Conservation (phyloP, 2,113 vertebrate species). For the Equus przewalskii region DNA sequence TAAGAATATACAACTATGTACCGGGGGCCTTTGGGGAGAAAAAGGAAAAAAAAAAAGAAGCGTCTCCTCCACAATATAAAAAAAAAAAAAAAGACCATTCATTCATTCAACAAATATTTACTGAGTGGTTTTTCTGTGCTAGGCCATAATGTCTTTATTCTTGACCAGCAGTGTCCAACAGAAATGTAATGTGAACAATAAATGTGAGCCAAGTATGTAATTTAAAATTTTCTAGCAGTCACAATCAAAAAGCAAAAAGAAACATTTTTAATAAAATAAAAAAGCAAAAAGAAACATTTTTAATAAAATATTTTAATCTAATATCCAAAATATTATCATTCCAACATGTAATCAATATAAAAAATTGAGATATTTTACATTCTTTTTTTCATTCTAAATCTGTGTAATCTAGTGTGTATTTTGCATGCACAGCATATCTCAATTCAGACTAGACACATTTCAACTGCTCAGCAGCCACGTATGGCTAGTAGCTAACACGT, state of each 20-base stretch:
- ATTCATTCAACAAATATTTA: background rate
- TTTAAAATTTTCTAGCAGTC: slow-evolving; percentile 28
- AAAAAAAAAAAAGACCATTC: background rate
- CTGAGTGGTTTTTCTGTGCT: background rate
- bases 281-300: background rate
- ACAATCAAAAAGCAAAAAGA: background rate
- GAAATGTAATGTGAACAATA: slow-evolving; percentile 2
- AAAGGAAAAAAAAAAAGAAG: too few species aligned
- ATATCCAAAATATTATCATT: slow-evolving; percentile 24
- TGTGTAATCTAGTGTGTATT: background rate
- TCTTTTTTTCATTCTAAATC: background rate
- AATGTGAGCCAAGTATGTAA: background rate
- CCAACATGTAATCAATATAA: background rate
- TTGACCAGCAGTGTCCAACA: background rate
- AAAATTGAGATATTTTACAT: background rate
- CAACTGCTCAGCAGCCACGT: background rate
- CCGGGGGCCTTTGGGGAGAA: too few species aligned
- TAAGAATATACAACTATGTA: too few species aligned
- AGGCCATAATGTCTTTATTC: background rate
- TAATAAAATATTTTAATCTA: slow-evolving; percentile 15
- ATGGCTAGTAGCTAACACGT: background rate
- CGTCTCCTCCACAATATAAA: too few species aligned
- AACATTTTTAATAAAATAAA: slow-evolving; percentile 8
- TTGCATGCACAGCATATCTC: background rate
- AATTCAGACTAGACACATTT: background rate